phyloP scores from a whole-genome alignment of 2,113 vertebrate species.

The Anarrhichthys ocellatus region DNA sequence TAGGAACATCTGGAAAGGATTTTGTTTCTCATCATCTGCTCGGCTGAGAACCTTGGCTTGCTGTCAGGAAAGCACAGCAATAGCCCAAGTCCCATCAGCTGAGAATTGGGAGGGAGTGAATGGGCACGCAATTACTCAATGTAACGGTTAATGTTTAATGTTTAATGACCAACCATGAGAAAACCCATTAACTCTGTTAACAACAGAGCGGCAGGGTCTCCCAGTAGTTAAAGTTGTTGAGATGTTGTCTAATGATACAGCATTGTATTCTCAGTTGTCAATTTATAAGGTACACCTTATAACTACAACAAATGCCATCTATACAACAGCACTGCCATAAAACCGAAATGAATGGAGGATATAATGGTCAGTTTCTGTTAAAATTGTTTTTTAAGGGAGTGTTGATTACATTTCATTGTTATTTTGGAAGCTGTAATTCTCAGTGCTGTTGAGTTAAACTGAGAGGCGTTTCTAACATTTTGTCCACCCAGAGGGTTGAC shows the following conservation, averaged over 20 bases:
- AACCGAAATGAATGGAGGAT: neutral
- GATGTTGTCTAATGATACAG: neutral
- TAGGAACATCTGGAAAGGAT: conserved; percentile 78
- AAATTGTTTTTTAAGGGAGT: neutral
- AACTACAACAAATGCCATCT: neutral
- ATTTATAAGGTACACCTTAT: neutral
- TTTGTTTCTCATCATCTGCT: conserved; percentile 74
- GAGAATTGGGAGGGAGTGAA: conserved; percentile 36
- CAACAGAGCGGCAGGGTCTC: conserved; percentile 14
- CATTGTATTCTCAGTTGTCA: neutral
- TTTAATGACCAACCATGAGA: conserved; percentile 56
- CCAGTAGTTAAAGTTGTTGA: conserved; percentile 16
- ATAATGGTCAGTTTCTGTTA: neutral
- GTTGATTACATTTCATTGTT: neutral
- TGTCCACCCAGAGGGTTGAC: neutral
- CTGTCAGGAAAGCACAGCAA: conserved; percentile 55
- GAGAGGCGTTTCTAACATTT: neutral
- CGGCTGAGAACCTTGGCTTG: conserved; percentile 61
- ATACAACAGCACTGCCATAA: neutral
- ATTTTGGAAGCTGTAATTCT: neutral
- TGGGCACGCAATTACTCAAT: conserved; percentile 35
- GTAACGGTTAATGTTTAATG: conserved; percentile 48
- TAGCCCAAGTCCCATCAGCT: conserved; percentile 58
- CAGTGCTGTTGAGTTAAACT: neutral
- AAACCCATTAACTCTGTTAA: conserved; percentile 27